phyloP scores from a whole-genome alignment of 2,888 invertebrate genomes.

The Parnassius orleans region DNA sequence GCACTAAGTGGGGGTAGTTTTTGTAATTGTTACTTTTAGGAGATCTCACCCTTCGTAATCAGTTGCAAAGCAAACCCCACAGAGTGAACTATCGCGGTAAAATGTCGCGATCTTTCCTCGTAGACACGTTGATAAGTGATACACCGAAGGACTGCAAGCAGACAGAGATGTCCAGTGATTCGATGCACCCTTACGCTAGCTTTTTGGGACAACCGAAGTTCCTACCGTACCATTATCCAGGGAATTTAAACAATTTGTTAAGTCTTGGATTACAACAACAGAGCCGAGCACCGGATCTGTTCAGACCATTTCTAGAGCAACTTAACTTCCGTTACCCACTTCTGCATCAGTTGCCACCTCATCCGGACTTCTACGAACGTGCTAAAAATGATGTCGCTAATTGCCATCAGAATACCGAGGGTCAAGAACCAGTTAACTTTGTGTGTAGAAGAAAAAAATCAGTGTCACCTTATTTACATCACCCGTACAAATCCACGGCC shows the following conservation, averaged over 20 bases:
- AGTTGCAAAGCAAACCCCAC: conserved; percentile 57
- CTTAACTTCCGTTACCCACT: conserved; percentile 68
- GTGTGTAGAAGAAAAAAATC: conserved; percentile 65
- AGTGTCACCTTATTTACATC: conserved; percentile 66
- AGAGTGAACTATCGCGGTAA: conserved; percentile 37
- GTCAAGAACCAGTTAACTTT: conserved; percentile 58
- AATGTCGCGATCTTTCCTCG: conserved; percentile 91
- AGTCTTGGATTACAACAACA: conserved; percentile 84
- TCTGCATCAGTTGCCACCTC: conserved; percentile 66
- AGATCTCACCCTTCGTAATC: conserved; percentile 56
- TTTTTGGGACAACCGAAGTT: conserved; percentile 71
- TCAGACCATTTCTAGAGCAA: conserved; percentile 73
- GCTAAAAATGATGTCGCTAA: conserved; percentile 51
- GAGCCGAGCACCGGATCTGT: conserved; percentile 70
- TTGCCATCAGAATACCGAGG: conserved; percentile 58
- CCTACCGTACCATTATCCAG: conserved; percentile 83
- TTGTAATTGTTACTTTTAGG: conserved; percentile 75
- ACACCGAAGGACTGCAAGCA: conserved; percentile 70
- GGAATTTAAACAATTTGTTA: conserved; percentile 84
- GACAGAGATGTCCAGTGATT: conserved; percentile 61
- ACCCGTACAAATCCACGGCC: conserved; percentile 63
- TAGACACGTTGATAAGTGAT: conserved; percentile 88
- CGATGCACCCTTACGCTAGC: conserved; percentile 61
- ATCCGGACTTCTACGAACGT: conserved; percentile 55
- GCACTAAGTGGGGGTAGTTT: conserved; percentile 79